Evolutionary conservation across 1,140 invertebrate genomes (phyloP).

Genomic region (Pachyrhynchus sulphureomaculatus): DNA sequence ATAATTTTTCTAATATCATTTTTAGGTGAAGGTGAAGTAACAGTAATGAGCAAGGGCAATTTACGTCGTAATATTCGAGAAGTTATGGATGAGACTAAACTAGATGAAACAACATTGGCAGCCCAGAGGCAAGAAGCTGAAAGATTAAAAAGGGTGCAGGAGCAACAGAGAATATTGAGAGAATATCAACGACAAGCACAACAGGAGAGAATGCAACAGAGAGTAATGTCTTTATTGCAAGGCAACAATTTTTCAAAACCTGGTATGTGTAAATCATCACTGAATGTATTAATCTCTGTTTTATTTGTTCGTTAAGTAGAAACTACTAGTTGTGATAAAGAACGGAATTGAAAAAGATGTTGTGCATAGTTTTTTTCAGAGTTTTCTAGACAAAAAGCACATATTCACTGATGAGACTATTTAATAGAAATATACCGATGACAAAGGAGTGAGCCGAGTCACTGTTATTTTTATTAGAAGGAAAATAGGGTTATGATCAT

Average conservation of each 20-base stretch:
- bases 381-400: too few relatives aligned
- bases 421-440: too few relatives aligned
- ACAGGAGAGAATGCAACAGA: constrained; percentile 65
- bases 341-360: too few relatives aligned
- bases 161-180: constrained; percentile 77
- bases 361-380: background rate
- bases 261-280: constrained; percentile 28
- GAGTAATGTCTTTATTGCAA: constrained; percentile 69
- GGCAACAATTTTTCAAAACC: constrained; percentile 58
- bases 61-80: constrained; percentile 84
- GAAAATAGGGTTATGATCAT: too few relatives aligned
- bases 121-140: constrained; percentile 92
- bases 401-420: too few relatives aligned
- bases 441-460: too few relatives aligned
- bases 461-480: too few relatives aligned
- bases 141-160: constrained; percentile 77
- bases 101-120: constrained; percentile 88
- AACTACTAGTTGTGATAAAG: too few relatives aligned
- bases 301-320: too few relatives aligned
- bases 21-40: constrained; percentile 39
- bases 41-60: constrained; percentile 56
- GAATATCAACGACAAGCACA: constrained; percentile 74
- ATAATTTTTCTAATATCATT: too few relatives aligned
- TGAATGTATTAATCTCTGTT: background rate
- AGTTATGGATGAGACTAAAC: constrained; percentile 88